phyloP scores from a whole-genome alignment of 2,888 invertebrate species.

The Shargacucullia verbasci region DNA sequence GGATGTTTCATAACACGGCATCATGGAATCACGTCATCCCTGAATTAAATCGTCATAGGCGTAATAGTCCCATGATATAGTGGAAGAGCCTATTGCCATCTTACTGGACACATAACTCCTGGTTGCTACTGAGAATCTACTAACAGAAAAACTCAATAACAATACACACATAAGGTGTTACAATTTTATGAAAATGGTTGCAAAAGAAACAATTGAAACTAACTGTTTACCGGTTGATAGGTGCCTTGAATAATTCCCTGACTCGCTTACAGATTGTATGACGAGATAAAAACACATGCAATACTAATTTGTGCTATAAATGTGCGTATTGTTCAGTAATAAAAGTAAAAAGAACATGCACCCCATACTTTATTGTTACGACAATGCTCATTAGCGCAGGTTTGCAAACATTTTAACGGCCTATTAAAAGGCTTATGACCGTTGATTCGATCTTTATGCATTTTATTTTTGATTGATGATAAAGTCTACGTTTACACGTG shows the following conservation, averaged over 20 bases:
- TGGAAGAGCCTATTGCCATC: too few species aligned
- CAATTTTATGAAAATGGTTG: too few species aligned
- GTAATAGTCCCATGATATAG: too few species aligned
- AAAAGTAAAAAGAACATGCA: conserved; percentile 39
- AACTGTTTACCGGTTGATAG: too few species aligned
- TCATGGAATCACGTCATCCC: too few species aligned
- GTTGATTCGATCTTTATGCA: conserved; percentile 45
- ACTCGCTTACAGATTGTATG: conserved; percentile 8
- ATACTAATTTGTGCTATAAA: conserved; percentile 47
- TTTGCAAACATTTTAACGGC: conserved; percentile 55
- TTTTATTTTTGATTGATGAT: conserved; percentile 50
- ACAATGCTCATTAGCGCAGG: conserved; percentile 48
- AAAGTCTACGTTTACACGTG: conserved; percentile 23
- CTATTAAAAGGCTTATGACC: conserved; percentile 53
- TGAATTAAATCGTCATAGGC: too few species aligned
- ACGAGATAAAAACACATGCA: conserved; percentile 30
- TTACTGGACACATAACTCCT: too few species aligned
- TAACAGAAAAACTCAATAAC: too few species aligned
- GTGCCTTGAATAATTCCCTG: conserved; percentile 1
- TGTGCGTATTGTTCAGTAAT: conserved; percentile 46
- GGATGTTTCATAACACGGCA: too few species aligned
- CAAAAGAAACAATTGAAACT: too few species aligned
- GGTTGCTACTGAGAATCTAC: too few species aligned
- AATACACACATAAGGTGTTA: too few species aligned
- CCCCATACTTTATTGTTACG: conserved; percentile 48